A percentile compares a stretch with the other conserved stretches of the same genome.
phyloP scores from a whole-genome alignment of 2,797 vertebrate genomes.

The Ctenopoma multispine region DNA sequence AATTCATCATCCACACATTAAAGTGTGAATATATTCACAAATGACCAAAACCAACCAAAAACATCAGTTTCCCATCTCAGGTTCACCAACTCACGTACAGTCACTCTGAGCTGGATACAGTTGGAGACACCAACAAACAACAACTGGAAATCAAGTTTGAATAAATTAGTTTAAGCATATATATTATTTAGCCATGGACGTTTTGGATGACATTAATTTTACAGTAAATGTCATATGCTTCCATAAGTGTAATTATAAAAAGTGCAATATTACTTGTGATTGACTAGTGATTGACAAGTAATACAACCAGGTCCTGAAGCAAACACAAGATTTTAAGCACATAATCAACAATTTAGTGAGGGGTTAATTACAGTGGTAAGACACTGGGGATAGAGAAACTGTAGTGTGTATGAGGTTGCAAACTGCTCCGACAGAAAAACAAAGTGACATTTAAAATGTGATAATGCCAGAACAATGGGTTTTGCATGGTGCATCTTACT shows the following conservation, averaged over 20 bases:
- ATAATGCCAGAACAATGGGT: not conserved
- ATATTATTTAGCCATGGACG: too few species aligned
- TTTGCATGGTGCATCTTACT: constrained; percentile 12
- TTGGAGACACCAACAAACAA: not conserved
- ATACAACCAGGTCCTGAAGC: constrained; percentile 6
- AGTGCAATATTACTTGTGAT: constrained; percentile 19
- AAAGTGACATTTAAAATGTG: constrained; percentile 8
- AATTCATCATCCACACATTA: not conserved
- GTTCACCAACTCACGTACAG: not conserved
- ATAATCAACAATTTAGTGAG: constrained; percentile 16
- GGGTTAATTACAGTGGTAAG: constrained; percentile 22
- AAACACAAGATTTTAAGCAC: constrained; percentile 14
- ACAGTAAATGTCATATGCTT: not conserved
- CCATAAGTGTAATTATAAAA: not conserved
- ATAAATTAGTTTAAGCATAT: not conserved
- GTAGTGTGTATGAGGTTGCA: not conserved
- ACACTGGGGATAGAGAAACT: not conserved
- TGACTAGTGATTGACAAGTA: constrained; percentile 40
- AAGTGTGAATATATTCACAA: not conserved
- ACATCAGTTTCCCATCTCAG: not conserved
- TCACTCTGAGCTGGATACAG: not conserved
- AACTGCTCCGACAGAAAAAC: not conserved
- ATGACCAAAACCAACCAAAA: not conserved
- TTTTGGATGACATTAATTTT: too few species aligned
- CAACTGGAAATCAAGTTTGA: not conserved